Base-by-base conservation (phyloP, 2,888 invertebrate species). In the Chrysopilus asiliformis region DNA sequence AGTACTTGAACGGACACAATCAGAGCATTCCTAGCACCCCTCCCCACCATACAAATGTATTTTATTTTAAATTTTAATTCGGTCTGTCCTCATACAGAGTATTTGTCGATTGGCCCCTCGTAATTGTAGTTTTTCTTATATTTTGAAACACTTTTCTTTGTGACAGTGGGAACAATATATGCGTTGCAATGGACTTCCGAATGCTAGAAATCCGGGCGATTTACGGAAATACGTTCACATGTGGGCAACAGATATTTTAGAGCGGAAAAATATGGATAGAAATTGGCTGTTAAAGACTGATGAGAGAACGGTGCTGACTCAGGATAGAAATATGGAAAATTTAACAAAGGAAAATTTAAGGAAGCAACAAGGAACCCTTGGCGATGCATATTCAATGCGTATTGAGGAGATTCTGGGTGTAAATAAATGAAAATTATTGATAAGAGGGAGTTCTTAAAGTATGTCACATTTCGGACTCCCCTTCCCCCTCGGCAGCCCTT, bases 131-230 rank as follows among this genome's bases (percentile, higher is more conserved):
- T n/a, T n/a, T n/a, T n/a, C n/a, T n/a, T n/a, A n/a, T n/a, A n/a
- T n/a, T n/a, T n/a, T n/a, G n/a, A n/a, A n/a, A n/a, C n/a, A n/a
- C n/a, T n/a, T n/a, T n/a, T n/a, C n/a, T n/a, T n/a, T n/a, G n/a
- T n/a, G n/a, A n/a, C n/a, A 62, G 31, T 64, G 64, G 64, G 57
- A 59, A 35, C 57, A 56, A 39, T 64, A 53, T 36, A 63, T 64
- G 62, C 57, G 62, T 4, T 64, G 64, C 49, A 59, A 63, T 37
- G 62, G 63, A 3, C 45, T 63, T 5, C 64, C 64, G 3, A 58
- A 55, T 45, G 53, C 60, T 3, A 53, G 52, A 29, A 56, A 58
- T 43, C 61, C 64, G 6, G 57, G 62, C 35, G 63, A 64, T 44
- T 46, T 64, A 32, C 51, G 64, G 4, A 61, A 58, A 35, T 64